These are phyloP conservation scores for Amyelois transitella DNA, from an alignment of 1,140 invertebrate species.

Conservation along the genomic window DNA sequence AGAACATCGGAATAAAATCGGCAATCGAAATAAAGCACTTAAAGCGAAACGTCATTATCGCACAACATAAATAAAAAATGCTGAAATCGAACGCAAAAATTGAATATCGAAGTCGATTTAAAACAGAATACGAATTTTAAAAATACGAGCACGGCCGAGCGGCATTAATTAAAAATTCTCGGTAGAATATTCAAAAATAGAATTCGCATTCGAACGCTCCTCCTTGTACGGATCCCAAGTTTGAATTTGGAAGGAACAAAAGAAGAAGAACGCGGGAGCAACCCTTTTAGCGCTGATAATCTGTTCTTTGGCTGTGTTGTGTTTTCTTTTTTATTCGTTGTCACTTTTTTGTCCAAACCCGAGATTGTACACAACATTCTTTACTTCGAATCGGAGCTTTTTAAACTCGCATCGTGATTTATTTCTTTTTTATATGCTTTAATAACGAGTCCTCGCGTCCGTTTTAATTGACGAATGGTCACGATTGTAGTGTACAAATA, in stretches of 20 bases:
- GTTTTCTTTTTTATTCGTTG: slow-evolving; percentile 67
- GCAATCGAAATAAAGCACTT: slow-evolving; percentile 74
- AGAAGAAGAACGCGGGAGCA: slow-evolving; percentile 70
- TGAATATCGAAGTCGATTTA: slow-evolving; percentile 72
- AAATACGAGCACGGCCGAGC: slow-evolving; percentile 68
- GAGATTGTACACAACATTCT: slow-evolving; percentile 74
- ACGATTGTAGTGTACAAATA: slow-evolving; percentile 48
- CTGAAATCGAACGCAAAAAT: slow-evolving; percentile 70
- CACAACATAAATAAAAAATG: slow-evolving; percentile 71
- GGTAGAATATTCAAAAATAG: slow-evolving; percentile 75
- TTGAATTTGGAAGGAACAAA: slow-evolving; percentile 73
- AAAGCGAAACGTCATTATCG: slow-evolving; percentile 74
- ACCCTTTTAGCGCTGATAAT: slow-evolving; percentile 74
- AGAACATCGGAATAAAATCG: slow-evolving; percentile 73
- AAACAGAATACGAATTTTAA: slow-evolving; percentile 71
- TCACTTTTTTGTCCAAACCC: slow-evolving; percentile 71
- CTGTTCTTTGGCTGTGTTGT: slow-evolving; percentile 69
- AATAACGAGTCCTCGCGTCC: slow-evolving; percentile 54
- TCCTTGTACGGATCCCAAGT: slow-evolving; percentile 70
- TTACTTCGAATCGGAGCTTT: slow-evolving; percentile 73
- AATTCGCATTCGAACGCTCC: slow-evolving; percentile 73
- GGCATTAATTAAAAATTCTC: slow-evolving; percentile 74
- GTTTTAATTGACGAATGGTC: slow-evolving; percentile 72
- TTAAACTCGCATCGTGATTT: slow-evolving; percentile 63
- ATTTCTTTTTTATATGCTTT: slow-evolving; percentile 65